phyloP scores from a whole-genome alignment of 2,888 invertebrate genomes.

The Noctua janthe region DNA sequence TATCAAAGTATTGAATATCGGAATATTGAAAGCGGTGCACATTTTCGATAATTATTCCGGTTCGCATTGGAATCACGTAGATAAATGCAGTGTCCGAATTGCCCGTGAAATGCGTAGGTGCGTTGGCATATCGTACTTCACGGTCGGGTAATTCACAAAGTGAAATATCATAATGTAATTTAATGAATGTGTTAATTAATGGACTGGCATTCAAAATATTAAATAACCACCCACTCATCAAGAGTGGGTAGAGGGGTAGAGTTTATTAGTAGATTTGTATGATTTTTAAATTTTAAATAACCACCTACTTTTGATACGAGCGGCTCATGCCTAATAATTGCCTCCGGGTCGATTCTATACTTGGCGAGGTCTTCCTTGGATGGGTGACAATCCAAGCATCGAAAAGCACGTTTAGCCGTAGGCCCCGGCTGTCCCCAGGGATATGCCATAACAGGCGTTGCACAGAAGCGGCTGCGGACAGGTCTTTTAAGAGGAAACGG shows the following conservation, averaged over 20 bases:
- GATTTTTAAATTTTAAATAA: background rate
- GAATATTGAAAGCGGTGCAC: constrained; percentile 13
- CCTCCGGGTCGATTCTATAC: background rate
- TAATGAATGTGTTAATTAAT: constrained; percentile 5
- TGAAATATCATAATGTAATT: constrained; percentile 29
- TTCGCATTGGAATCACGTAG: constrained; percentile 36
- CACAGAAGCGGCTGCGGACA: no score
- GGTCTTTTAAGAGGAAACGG: no score
- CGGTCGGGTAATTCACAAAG: constrained; percentile 27
- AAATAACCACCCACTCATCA: background rate
- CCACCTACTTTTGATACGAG: background rate
- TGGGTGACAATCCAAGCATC: no score
- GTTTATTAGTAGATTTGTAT: background rate
- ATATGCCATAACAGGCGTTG: no score
- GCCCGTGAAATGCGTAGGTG: constrained; percentile 6
- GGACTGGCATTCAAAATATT: background rate
- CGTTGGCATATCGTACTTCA: constrained; percentile 25
- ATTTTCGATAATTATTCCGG: constrained; percentile 37
- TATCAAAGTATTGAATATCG: constrained; percentile 27
- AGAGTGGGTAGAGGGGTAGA: background rate
- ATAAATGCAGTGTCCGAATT: constrained; percentile 33
- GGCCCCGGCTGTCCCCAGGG: background rate
- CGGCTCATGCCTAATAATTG: background rate
- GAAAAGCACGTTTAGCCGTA: background rate
- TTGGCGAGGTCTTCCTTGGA: background rate